phyloP scores from a whole-genome alignment of 2,797 vertebrate genomes.

The Rhinophrynus dorsalis region DNA sequence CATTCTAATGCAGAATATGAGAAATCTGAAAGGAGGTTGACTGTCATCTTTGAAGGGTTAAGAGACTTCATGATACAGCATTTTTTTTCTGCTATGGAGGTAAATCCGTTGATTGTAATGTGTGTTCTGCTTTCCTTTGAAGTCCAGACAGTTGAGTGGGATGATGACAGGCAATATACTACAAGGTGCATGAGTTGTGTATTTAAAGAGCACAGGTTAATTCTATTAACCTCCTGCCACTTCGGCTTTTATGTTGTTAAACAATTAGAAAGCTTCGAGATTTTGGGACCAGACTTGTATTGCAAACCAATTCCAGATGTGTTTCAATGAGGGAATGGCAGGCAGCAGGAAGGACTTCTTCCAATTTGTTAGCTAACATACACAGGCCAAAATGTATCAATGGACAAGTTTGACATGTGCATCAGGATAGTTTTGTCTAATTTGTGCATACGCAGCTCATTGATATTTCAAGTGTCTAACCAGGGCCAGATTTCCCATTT shows the following conservation, averaged over 20 bases:
- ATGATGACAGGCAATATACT: slow-evolving; percentile 57
- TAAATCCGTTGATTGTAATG: not conserved
- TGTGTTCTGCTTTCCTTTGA: slow-evolving; percentile 27
- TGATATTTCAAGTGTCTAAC: no score
- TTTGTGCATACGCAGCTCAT: no score
- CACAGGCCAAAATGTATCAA: no score
- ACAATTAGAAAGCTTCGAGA: slow-evolving; percentile 59
- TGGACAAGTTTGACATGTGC: no score
- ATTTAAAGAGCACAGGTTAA: slow-evolving; percentile 58
- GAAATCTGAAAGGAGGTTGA: no score
- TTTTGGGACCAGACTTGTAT: slow-evolving; percentile 58
- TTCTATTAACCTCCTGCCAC: slow-evolving; percentile 60
- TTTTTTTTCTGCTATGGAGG: not conserved
- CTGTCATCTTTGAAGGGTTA: no score
- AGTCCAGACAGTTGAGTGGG: slow-evolving; percentile 50
- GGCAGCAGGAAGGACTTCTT: not conserved
- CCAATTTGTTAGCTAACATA: not conserved
- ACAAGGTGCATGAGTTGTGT: slow-evolving; percentile 46
- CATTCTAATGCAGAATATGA: no score
- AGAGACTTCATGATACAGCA: no score
- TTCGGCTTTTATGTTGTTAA: slow-evolving; percentile 61
- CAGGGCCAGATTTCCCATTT: no score
- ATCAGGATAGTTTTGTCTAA: no score
- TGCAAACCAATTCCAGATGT: slow-evolving; percentile 60
- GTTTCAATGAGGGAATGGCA: slow-evolving; percentile 17